Evolutionary conservation across 2,888 invertebrate species (phyloP), one percentile per base, ranked within the genome.

Genomic region (Nipponacmea schrenckii): DNA sequence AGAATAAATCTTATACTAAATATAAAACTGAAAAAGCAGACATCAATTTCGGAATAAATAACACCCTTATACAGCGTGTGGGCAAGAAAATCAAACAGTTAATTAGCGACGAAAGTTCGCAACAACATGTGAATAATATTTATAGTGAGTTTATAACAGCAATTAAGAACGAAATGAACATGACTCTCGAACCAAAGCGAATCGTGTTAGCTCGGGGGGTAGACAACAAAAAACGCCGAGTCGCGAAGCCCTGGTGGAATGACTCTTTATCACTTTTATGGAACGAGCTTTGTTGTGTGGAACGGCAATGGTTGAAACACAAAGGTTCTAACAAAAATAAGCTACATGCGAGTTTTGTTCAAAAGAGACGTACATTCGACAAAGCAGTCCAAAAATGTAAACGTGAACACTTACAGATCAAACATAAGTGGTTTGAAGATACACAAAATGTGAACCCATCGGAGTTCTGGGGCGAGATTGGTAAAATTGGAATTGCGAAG

Each of bases 311-410:
- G 26, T 31, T 31, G 24, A 63, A 63, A 63, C n/a, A 26, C 20
- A 39, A 63, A 31, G 20, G 4, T 17, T 2, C 27, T n/a, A 24
- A n/a, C 63, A 63, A 8, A n/a, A 15, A 17, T 31, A 26, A 63
- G 63, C 15, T 24, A 0, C 27, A 63, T 15, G 27, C 27, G 4
- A 24, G 2, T 17, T 63, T 31, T 24, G 26, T 63, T 20, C 48
- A 67, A 27, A 20, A n/a, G 2, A 14, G 20, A 27, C n/a, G 67
- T 48, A 20, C n/a, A 50, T 10, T 46, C 26, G 67, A 48, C 12
- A 67, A 20, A 67, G 67, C 45, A 50, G 48, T n/a, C 20, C 24
- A 67, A 46, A 27, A 46, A 48, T 31, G 31, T 31, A 31, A 31
- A 7, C 31, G 31, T 31, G 31, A 31, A 31, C 31, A 31, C 7